Evolutionary conservation across 1,140 invertebrate genomes (phyloP), one percentile per base, ranked within the genome.

Genomic region (Tetraneura akinire): DNA sequence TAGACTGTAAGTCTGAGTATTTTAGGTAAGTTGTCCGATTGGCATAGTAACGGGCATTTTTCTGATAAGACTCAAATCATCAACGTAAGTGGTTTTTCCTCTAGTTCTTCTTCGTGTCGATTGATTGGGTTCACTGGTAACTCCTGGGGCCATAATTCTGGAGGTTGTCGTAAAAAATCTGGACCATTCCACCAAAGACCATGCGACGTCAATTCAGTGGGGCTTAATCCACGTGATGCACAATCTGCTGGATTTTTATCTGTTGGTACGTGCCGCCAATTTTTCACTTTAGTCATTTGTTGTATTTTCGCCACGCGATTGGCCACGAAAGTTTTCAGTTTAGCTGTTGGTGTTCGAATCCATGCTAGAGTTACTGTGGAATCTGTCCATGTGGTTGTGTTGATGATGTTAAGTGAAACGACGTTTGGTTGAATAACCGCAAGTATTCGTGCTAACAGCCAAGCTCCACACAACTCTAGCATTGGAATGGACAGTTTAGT

Each of bases 271-370:
- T 87, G 85, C 45, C 80, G 78, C 85, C 86, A 88, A 0, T 3
- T 49, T 1, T 74, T 51, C 0, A 49, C 37, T 3, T 26, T 9
- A 11, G 81, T 82, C 1, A 84, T 14, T 26, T 84, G 80, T 68
- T 84, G 84, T 60, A 87, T 86, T 82, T 86, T 71, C 5, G 83
- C 81, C 10, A 88, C 85, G 9, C 87, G 71, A 82, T 87, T 87
- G 11, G 83, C 83, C 0, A 86, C 85, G 82, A 85, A 87, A 10
- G 82, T 83, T 82, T 87, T 85, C 70, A 83, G 83, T 21, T 81
- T 76, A 42, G 81, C 64, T 0, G 85, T 82, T 18, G 78, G 29
- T 16, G 62, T 60, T 14, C 74, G 76, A 14, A 85, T 81, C 85
- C 85, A 86, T 13, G 80, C 32, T 1, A 82, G 73, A 3, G 60